Base-by-base conservation (phyloP, 1,140 invertebrate species). In the Drosophila dunni region DNA sequence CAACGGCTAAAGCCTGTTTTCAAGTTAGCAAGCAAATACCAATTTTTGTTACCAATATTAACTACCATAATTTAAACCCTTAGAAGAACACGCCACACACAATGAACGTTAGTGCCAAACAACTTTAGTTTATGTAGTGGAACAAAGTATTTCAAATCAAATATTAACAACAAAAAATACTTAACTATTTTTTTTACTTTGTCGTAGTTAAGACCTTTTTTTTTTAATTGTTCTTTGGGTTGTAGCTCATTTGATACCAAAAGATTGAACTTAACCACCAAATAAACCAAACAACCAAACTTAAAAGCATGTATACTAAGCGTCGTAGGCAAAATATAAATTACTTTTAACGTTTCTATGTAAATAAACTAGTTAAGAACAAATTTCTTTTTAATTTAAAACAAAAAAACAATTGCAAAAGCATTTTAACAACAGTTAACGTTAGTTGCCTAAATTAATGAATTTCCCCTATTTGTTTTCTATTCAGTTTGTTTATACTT, bases 81-180 rank as follows among this genome's bases (percentile, higher is more conserved):
- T 56, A 69, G 53, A 68, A 73, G 44, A 54, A 48, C 36, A 84
- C 53, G 67, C 70, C 86, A 86, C 57, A 83, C 61, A 72, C 81
- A 85, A 86, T 86, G 82, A 86, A 86, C 82, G 82, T 82, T 86
- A 88, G 83, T 79, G 33, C 46, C 36, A 72, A 73, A 29, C 6
- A 29, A 85, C 68, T 77, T 84, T 77, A 58, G 53, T 82, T 79
- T 68, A 46, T 72, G 71, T 83, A 83, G 81, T 78, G 34, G 11
- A 73, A 72, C 24, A 44, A 67, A 65, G 9, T 44, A 38, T 44
- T 36, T 13, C 24, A 53, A 63, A 57, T 24, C 10, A 63, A 61
- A 36, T 61, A 11, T 29, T 29, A 29, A 29, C 6, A 29, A 29
- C 24, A 73, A 61, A 73, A 68, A 42, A 64, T 53, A 53, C 34